Percentiles rank a stretch among this genome's conserved stretches.
Evolutionary conservation across 1,140 invertebrate species (phyloP).

Genomic region (Bombus huntii): DNA sequence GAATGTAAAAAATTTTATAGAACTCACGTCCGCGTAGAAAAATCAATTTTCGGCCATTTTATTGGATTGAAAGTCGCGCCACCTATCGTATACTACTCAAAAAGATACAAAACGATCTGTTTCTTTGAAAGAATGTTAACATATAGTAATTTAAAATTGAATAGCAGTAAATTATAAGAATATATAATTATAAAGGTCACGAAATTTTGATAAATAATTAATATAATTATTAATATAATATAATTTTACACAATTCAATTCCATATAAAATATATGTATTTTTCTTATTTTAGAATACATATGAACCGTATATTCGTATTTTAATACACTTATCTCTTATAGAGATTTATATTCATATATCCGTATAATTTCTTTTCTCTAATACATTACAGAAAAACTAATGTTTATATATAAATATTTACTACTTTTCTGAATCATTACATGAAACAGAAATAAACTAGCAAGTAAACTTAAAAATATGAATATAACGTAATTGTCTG

Average conservation of each 20-base stretch:
- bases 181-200: background rate
- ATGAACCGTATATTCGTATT: background rate
- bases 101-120: conserved; percentile 19
- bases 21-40: conserved; percentile 51
- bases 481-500: too few relatives aligned
- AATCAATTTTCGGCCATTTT: conserved; percentile 74
- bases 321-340: background rate
- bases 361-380: background rate
- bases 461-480: background rate
- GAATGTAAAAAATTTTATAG: conserved; percentile 15
- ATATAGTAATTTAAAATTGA: background rate
- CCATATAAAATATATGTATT: conserved; percentile 23
- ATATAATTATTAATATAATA: background rate
- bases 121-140: background rate
- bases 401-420: background rate
- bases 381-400: background rate
- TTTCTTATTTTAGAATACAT: conserved; percentile 27
- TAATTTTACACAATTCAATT: background rate
- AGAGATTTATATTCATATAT: background rate
- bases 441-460: background rate
- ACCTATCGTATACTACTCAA: conserved; percentile 58
- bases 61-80: conserved; percentile 69
- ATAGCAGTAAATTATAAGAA: background rate
- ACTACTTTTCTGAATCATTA: background rate
- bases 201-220: background rate